Conservation (phyloP, 37 sponge, comb jelly and placozoan genomes). For the Geodia barretti region DNA sequence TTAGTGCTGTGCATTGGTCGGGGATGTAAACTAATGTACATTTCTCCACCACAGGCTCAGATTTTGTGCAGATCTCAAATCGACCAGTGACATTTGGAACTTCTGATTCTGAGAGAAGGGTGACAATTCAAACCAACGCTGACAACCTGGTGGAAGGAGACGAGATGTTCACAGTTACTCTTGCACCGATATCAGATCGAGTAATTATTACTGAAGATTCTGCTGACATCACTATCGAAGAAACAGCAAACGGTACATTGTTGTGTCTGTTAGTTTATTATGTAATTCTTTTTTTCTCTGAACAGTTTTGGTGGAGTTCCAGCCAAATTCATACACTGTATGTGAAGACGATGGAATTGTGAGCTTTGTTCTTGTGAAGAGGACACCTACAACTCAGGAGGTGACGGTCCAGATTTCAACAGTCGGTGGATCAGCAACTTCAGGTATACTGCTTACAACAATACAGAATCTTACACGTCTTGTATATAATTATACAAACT, state of each 20-base stretch:
- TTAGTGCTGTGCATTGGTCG: neutral
- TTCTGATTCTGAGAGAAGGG: neutral
- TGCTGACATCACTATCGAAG: neutral
- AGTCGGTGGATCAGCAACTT: neutral
- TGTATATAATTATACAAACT: too few relatives aligned
- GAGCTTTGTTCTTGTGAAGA: neutral
- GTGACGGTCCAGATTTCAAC: neutral
- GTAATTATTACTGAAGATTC: neutral
- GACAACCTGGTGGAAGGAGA: neutral
- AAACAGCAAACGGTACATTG: neutral
- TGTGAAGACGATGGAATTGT: neutral
- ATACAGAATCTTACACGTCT: too few relatives aligned
- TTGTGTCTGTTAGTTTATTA: neutral
- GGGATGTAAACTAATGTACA: neutral
- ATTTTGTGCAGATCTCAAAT: neutral
- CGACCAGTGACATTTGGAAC: neutral
- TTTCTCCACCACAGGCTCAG: neutral
- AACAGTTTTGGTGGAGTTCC: neutral
- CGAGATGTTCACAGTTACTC: neutral
- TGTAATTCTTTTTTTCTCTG: neutral
- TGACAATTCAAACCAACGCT: neutral
- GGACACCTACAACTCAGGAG: neutral
- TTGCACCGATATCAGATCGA: neutral
- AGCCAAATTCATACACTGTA: neutral
- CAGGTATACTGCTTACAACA: neutral